These are phyloP conservation scores for Spheniscus humboldti DNA, from an alignment of 2,797 vertebrate genomes.

Conservation along the genomic window DNA sequence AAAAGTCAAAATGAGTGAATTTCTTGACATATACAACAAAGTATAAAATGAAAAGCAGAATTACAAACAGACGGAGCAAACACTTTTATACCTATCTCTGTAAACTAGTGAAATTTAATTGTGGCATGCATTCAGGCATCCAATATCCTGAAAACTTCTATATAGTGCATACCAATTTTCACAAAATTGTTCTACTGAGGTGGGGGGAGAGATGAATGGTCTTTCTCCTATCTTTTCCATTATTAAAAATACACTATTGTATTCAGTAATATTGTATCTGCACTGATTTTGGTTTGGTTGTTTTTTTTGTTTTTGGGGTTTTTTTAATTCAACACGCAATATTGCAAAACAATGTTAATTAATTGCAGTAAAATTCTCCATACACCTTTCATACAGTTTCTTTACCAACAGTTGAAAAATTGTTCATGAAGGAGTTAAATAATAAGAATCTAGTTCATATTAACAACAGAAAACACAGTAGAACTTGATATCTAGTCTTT, in stretches of 20 bases:
- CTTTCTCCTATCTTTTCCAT: neutral
- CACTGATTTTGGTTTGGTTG: neutral
- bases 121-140: neutral
- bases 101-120: neutral
- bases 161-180: neutral
- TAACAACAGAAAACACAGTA: neutral
- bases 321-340: neutral
- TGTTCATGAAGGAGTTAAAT: neutral
- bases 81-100: neutral
- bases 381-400: neutral
- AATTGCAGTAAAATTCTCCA: neutral
- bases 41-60: neutral
- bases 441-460: neutral
- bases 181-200: neutral
- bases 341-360: neutral
- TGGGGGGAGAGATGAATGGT: fast-evolving
- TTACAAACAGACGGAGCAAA: neutral
- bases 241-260: neutral
- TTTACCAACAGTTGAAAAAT: neutral
- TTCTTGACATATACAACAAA: neutral
- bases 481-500: neutral
- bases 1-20: neutral
- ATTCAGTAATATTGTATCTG: neutral
- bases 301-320: neutral
- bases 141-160: neutral